Conservation (phyloP, 2,113 vertebrate genomes). For the Tachysurus vachellii region DNA sequence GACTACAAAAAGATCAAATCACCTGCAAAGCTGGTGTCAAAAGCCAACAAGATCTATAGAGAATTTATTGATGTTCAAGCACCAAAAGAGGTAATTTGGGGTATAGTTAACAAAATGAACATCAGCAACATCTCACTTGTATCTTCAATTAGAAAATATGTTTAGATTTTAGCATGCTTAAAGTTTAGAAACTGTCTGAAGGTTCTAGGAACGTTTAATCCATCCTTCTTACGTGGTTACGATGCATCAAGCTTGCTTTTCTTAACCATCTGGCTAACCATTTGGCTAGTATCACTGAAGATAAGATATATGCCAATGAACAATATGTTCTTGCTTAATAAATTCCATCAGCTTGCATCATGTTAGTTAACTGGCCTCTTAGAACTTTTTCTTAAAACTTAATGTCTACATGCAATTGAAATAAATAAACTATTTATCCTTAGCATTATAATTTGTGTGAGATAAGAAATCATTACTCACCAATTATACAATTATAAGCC, state of each 20-base stretch:
- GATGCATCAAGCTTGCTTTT: neutral
- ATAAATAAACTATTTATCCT: neutral
- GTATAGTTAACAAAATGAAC: neutral
- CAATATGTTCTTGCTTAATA: too few species aligned
- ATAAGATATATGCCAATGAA: neutral
- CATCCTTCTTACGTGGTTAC: neutral
- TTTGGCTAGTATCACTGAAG: neutral
- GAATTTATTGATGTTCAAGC: conserved; percentile 89
- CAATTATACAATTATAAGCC: neutral
- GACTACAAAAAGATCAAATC: conserved; percentile 91
- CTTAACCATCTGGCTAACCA: neutral
- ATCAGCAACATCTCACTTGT: neutral
- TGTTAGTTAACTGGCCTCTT: neutral
- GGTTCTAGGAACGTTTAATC: neutral
- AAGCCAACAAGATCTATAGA: conserved; percentile 88
- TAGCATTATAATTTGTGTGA: neutral
- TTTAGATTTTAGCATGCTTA: neutral
- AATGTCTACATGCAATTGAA: neutral
- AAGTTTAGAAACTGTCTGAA: neutral
- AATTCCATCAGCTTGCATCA: neutral
- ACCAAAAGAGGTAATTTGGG: conserved; percentile 79
- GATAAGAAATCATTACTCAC: neutral
- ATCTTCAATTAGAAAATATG: neutral
- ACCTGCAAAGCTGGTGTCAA: conserved; percentile 79
- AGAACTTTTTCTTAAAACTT: too few species aligned